Percentiles rank a stretch among this genome's conserved stretches.
These are phyloP conservation scores for Cepaea nemoralis DNA, from an alignment of 1,140 invertebrate genomes.

Conservation along the genomic window DNA sequence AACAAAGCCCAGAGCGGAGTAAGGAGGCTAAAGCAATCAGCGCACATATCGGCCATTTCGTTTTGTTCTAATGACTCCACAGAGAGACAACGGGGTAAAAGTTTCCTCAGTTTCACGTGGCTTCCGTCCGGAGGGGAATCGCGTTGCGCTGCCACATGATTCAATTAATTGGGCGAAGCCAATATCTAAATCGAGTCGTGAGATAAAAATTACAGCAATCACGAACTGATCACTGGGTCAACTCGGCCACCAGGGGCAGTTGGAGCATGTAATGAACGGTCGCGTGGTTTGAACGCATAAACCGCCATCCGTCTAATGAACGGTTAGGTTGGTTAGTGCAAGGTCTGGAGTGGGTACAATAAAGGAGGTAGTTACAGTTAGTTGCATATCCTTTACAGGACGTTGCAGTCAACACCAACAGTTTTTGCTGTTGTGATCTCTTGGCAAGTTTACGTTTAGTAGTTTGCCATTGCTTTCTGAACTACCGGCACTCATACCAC, in stretches of 20 bases:
- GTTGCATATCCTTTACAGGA: too few relatives aligned
- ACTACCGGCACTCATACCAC: too few relatives aligned
- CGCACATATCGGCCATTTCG: conserved; percentile 10
- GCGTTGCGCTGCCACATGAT: conserved; percentile 8
- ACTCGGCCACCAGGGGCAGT: neutral
- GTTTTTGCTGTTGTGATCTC: too few relatives aligned
- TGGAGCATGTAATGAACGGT: neutral
- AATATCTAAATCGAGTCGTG: conserved; percentile 12
- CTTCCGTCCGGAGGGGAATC: neutral
- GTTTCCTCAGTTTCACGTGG: neutral
- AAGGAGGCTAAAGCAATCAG: neutral
- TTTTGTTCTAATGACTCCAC: neutral
- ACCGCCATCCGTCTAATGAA: neutral
- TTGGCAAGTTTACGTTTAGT: too few relatives aligned
- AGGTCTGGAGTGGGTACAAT: neutral
- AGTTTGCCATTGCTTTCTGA: too few relatives aligned
- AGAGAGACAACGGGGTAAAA: neutral
- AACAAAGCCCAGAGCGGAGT: neutral
- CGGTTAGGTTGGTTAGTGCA: neutral
- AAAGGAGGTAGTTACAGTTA: too few relatives aligned
- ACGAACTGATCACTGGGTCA: neutral
- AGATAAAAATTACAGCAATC: conserved; percentile 20
- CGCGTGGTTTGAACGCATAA: neutral
- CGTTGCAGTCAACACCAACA: too few relatives aligned
- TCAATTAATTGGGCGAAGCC: conserved; percentile 14